Conservation (phyloP, 2,113 vertebrate species). For the Melanerpes formicivorus region DNA sequence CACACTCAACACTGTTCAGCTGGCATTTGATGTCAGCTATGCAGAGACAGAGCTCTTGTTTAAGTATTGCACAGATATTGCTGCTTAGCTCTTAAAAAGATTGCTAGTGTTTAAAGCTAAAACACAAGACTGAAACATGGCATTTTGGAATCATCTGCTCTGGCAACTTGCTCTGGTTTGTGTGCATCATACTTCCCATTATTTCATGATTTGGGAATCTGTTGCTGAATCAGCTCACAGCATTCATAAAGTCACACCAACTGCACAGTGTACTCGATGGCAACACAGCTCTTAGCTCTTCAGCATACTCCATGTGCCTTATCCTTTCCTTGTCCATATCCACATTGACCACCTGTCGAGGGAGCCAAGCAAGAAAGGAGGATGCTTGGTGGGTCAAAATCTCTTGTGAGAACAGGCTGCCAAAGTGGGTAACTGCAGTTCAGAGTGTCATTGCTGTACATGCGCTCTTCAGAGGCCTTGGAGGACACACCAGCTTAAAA, state of each 20-base stretch:
- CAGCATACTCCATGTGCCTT: not conserved
- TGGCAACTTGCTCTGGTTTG: not conserved
- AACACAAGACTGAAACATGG: not conserved
- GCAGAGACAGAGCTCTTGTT: conserved; percentile 10
- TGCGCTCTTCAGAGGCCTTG: not conserved
- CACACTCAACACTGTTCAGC: not conserved
- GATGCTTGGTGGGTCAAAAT: not conserved
- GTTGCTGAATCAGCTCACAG: not conserved
- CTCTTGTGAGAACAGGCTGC: not conserved
- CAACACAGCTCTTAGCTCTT: not conserved
- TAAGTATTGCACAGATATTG: not conserved
- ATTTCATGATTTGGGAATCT: conserved; percentile 1
- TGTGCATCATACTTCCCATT: not conserved
- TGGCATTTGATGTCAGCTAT: not conserved
- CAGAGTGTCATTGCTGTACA: not conserved
- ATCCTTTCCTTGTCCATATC: not conserved
- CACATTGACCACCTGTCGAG: rapidly evolving
- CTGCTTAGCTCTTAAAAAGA: not conserved
- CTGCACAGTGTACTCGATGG: not conserved
- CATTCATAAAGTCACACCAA: not conserved
- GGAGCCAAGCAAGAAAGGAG: not conserved
- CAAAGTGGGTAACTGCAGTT: not conserved
- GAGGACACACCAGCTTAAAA: not conserved
- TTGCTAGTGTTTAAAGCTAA: not conserved
- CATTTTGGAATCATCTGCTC: not conserved